These are phyloP conservation scores for Pseudobourletiella spinata DNA, from an alignment of 1,140 invertebrate species.

Conservation along the genomic window DNA sequence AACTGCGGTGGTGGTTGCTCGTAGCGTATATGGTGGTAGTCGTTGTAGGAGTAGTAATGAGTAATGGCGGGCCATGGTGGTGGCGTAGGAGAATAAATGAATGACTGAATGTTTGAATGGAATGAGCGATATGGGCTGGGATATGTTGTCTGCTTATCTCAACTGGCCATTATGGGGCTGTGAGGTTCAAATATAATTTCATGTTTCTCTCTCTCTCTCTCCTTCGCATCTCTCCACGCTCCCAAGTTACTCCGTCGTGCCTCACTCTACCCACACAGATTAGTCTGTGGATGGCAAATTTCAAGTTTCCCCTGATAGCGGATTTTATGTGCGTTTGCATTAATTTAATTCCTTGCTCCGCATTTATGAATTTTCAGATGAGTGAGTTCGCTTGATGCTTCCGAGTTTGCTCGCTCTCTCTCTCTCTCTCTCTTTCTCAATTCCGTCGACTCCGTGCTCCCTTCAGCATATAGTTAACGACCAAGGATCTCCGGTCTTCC, in stretches of 20 bases:
- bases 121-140: conserved; percentile 17
- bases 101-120: conserved; percentile 23
- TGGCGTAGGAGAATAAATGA: conserved; percentile 17
- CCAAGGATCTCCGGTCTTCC: no score
- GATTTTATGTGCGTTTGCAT: conserved; percentile 27
- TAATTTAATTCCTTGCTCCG: conserved; percentile 29
- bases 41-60: no score
- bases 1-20: no score
- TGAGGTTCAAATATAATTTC: conserved; percentile 28
- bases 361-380: conserved; percentile 21
- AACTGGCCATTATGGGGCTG: conserved; percentile 20
- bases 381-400: not conserved
- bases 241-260: no score
- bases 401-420: no score
- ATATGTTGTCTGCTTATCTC: conserved; percentile 23
- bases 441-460: no score
- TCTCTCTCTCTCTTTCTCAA: no score
- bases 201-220: conserved; percentile 14
- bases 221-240: no score
- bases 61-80: not conserved
- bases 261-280: no score
- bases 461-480: no score
- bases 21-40: not conserved
- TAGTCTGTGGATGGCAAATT: conserved; percentile 26
- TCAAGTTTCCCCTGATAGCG: conserved; percentile 26